Evolutionary conservation across 2,797 vertebrate species (phyloP).

Genomic region (Coregonus suidteri): DNA sequence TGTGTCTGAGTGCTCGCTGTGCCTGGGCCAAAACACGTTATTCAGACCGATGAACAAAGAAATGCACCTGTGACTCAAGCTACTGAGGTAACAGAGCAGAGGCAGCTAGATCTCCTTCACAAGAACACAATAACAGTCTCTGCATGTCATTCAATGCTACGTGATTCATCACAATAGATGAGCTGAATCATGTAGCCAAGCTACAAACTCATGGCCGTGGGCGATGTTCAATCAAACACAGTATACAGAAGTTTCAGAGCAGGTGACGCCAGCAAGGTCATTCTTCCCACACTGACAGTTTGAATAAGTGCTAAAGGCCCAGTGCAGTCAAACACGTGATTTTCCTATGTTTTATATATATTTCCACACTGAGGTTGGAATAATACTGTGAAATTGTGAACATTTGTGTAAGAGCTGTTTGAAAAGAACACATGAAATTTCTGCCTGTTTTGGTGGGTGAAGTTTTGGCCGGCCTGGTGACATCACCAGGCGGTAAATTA

Average conservation of each 20-base stretch:
- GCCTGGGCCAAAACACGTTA: background rate
- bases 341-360: too few species aligned
- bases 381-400: too few species aligned
- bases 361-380: too few species aligned
- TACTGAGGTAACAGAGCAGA: background rate
- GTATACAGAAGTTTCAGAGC: background rate
- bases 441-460: too few species aligned
- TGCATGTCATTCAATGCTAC: background rate
- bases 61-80: background rate
- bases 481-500: too few species aligned
- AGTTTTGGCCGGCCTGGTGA: too few species aligned
- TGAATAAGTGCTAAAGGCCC: too few species aligned
- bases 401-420: too few species aligned
- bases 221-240: background rate
- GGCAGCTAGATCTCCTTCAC: background rate
- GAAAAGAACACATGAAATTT: too few species aligned
- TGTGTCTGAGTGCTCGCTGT: background rate
- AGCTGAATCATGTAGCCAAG: background rate
- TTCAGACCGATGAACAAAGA: background rate
- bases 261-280: background rate
- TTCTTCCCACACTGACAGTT: background rate
- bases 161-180: too few species aligned
- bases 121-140: background rate
- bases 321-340: too few species aligned
- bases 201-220: too few species aligned